These are phyloP conservation scores for Onychomys arenicola DNA, from an alignment of 2,797 vertebrate species.

Conservation along the genomic window DNA sequence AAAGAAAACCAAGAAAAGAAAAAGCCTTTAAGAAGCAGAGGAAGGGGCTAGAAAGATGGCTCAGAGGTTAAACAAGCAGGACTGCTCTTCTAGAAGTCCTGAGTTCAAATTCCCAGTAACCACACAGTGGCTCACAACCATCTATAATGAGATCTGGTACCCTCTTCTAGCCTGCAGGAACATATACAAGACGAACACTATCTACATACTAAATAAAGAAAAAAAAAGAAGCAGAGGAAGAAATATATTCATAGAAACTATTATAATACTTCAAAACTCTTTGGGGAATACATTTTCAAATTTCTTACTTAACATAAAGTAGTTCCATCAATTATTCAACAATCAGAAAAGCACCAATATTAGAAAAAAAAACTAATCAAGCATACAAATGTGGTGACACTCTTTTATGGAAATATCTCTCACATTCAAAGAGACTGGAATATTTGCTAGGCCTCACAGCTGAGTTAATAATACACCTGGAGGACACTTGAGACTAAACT, in stretches of 20 bases:
- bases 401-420: not conserved
- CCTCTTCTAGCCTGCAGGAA: too few relatives aligned
- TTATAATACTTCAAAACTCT: conserved; percentile 47
- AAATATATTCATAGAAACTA: conserved; percentile 14
- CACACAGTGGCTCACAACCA: too few relatives aligned
- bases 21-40: conserved; percentile 1
- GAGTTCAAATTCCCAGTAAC: too few relatives aligned
- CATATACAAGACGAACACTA: too few relatives aligned
- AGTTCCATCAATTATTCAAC: conserved; percentile 1
- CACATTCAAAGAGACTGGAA: not conserved
- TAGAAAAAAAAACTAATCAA: conserved; percentile 18
- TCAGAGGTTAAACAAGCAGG: too few relatives aligned
- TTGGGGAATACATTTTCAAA: not conserved
- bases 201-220: not conserved
- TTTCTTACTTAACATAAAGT: conserved; percentile 16
- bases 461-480: not conserved
- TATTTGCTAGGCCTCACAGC: not conserved
- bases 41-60: not conserved
- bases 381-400: not conserved
- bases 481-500: not conserved
- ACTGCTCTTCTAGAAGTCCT: too few relatives aligned
- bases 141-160: too few relatives aligned
- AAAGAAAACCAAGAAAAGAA: not conserved
- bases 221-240: not conserved
- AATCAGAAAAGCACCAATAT: conserved; percentile 12